phyloP scores from a whole-genome alignment of 2,888 invertebrate genomes.

The Trissolcus brochymenae region DNA sequence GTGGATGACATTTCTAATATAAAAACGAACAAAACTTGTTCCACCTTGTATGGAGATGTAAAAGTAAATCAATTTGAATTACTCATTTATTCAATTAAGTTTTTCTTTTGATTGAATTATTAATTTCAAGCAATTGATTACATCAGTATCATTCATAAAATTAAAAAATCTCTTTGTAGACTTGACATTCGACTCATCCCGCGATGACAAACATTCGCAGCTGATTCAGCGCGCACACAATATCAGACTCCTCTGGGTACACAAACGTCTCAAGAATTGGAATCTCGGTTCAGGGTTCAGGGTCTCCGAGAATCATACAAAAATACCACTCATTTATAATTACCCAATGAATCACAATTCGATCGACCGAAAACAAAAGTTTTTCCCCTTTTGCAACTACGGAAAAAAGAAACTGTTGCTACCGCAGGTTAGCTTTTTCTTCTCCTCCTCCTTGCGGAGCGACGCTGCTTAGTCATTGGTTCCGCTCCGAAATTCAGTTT shows the following conservation, averaged over 20 bases:
- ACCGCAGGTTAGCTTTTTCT: too few relatives aligned
- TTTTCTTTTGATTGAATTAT: too few relatives aligned
- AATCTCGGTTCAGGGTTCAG: slow-evolving; percentile 41
- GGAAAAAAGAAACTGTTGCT: too few relatives aligned
- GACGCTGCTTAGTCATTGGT: too few relatives aligned
- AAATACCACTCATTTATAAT: slow-evolving; percentile 38
- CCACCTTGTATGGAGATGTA: too few relatives aligned
- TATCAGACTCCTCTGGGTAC: slow-evolving; percentile 19
- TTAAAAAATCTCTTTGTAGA: slow-evolving; percentile 22
- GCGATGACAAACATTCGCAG: slow-evolving; percentile 36
- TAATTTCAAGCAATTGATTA: too few relatives aligned
- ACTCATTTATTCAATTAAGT: too few relatives aligned
- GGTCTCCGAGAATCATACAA: slow-evolving; percentile 40
- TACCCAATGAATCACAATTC: slow-evolving; percentile 23
- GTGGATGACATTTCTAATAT: slow-evolving; percentile 10
- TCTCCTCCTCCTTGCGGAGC: background rate
- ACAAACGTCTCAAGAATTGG: slow-evolving; percentile 15
- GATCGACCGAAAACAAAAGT: background rate
- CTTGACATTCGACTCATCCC: slow-evolving; percentile 3
- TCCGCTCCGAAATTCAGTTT: background rate
- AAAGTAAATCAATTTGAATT: too few relatives aligned
- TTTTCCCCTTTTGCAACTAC: too few relatives aligned
- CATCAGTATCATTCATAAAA: too few relatives aligned
- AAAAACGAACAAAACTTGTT: background rate
- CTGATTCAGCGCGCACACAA: slow-evolving; percentile 48